Base-by-base conservation (phyloP, 1,140 invertebrate genomes). In the Cotesia typhae region DNA sequence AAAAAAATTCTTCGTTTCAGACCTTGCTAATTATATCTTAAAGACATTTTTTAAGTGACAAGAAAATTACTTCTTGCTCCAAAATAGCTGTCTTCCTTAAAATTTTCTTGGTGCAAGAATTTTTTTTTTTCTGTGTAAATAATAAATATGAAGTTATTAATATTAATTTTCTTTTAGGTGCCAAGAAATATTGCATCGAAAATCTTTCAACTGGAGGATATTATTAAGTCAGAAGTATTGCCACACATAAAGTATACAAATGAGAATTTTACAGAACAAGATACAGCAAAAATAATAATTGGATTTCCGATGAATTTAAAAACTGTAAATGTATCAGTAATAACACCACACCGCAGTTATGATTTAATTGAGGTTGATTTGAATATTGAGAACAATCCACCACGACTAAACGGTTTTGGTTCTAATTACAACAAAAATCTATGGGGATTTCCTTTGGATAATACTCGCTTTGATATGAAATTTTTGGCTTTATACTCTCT, bases 361-460 rank as follows among this genome's bases (percentile, higher is more conserved):
- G 73, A 78, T 14, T 75, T 80, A 9, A 55, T 70, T 0, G 71
- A 75, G 20, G 59, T 83, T 14, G 53, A 69, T 4, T 51, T 75
- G 9, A 70, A 74, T 35, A 35, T 82, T 9, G 67, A 72, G 4
- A 64, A 47, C 6, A 52, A 70, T 51, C 71, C 71, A 4, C 67
- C 70, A 20, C 66, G 70, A 53, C 64, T 47, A 28, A 55, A 71
- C 38, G 74, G 74, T 28, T 75, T 75, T 36, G 74, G 74, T 55
- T 79, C 82, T 5, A 41, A 61, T 41, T 20, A 74, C 41, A 75
- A 71, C 41, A 47, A 79, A 38, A 69, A 70, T 28, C 9, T 70
- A 0, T 81, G 76, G 78, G 67, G 74, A 35, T 2, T 67, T 0
- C 7, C 69, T 4, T 74, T 83, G 70, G 76, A 80, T 20, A 83